These are phyloP conservation scores for Macrophya annulata DNA, from an alignment of 2,888 invertebrate genomes.

Conservation along the genomic window DNA sequence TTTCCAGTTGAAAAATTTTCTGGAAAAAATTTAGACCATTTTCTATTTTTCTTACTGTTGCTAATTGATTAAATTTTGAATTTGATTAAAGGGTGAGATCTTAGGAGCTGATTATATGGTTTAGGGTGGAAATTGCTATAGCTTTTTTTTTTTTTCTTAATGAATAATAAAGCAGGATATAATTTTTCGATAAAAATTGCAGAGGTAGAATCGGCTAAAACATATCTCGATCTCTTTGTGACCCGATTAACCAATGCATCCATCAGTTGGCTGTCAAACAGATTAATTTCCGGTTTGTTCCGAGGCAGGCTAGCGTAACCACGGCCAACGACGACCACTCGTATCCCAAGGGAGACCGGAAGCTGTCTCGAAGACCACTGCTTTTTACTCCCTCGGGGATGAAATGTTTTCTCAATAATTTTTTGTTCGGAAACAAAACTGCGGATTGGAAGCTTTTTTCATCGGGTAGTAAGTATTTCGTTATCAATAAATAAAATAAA, in stretches of 20 bases:
- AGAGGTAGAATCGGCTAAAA: not conserved
- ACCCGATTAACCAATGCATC: slow-evolving; percentile 43
- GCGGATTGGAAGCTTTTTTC: not conserved
- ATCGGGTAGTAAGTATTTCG: not conserved
- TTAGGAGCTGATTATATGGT: not conserved
- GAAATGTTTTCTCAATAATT: slow-evolving; percentile 2
- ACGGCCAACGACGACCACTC: slow-evolving; percentile 6
- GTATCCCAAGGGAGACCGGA: slow-evolving; percentile 37
- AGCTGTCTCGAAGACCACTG: slow-evolving; percentile 26
- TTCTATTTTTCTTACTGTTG: not conserved
- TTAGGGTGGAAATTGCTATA: not conserved
- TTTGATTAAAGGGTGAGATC: not conserved
- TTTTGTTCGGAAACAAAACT: slow-evolving; percentile 3
- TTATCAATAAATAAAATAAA: not conserved
- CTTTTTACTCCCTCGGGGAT: slow-evolving; percentile 10
- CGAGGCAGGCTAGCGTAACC: not conserved
- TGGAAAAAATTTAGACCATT: not conserved
- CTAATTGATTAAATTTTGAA: not conserved
- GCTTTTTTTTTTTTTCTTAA: not conserved
- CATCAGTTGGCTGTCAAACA: slow-evolving; percentile 39
- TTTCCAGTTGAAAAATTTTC: not conserved
- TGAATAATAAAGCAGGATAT: not conserved
- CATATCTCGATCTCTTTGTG: slow-evolving; percentile 22
- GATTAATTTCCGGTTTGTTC: slow-evolving; percentile 52
- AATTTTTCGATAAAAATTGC: not conserved